Percentiles rank a stretch among this genome's conserved stretches.
Evolutionary conservation across 2,113 vertebrate species (phyloP).

Genomic region (Nothoprocta pentlandii): DNA sequence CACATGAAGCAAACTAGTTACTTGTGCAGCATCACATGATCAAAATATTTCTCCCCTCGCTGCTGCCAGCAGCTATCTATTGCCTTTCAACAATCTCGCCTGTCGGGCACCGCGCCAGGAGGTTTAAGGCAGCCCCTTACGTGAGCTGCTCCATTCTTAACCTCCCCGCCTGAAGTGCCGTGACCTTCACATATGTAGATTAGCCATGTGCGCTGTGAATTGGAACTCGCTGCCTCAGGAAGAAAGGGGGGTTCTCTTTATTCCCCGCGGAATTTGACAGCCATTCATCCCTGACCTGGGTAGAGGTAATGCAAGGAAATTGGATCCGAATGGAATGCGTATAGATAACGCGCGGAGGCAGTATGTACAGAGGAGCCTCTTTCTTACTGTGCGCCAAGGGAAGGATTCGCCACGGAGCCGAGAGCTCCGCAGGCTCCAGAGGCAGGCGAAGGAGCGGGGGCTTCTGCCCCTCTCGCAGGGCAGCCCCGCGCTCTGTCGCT

Average conservation of each 20-base stretch:
- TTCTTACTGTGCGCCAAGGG: not conserved
- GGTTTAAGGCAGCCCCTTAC: conserved; percentile 75
- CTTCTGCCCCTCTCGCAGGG: no score
- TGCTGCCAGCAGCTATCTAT: conserved; percentile 83
- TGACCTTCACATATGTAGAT: conserved; percentile 95
- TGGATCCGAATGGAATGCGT: conserved; percentile 67
- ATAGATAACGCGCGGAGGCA: conserved; percentile 45
- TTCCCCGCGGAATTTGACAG: conserved; percentile 76
- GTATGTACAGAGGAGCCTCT: not conserved
- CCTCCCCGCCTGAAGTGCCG: conserved; percentile 78
- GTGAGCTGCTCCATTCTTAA: conserved; percentile 80
- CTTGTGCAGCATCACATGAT: conserved; percentile 75
- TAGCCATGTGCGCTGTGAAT: conserved; percentile 88
- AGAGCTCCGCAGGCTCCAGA: not conserved
- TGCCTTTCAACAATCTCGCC: conserved; percentile 73
- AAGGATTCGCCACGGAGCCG: not conserved
- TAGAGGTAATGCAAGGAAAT: conserved; percentile 75
- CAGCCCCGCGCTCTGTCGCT: not conserved
- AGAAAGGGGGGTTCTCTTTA: conserved; percentile 75
- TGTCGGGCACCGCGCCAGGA: conserved; percentile 84
- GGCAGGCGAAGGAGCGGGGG: not conserved
- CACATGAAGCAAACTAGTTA: conserved; percentile 59
- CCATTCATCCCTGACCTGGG: conserved; percentile 80
- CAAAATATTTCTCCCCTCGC: conserved; percentile 80
- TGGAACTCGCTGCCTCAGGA: conserved; percentile 77